Conservation (phyloP, 2,797 vertebrate genomes). For the Scleropages formosus region DNA sequence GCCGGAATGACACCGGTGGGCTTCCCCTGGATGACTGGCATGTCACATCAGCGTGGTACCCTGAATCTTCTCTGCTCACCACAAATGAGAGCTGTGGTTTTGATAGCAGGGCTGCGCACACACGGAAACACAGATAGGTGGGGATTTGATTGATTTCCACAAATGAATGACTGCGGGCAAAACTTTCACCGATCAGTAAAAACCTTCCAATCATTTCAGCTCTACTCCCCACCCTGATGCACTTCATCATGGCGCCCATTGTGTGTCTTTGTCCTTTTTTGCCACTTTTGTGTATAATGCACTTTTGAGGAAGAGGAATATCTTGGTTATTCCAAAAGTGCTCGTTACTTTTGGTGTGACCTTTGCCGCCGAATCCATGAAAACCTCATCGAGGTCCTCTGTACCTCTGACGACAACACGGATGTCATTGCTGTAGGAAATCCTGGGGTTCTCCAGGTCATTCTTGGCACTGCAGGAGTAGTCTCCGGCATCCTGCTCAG, state of each 20-base stretch:
- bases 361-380: background rate
- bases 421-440: slow-evolving; percentile 60
- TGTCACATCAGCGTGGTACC: slow-evolving; percentile 58
- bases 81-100: slow-evolving; percentile 60
- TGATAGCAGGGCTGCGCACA: slow-evolving; percentile 55
- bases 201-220: too few relatives aligned
- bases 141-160: slow-evolving; percentile 1
- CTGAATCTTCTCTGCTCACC: slow-evolving; percentile 48
- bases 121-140: background rate
- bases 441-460: slow-evolving; percentile 41
- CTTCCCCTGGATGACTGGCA: slow-evolving; percentile 62
- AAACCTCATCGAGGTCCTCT: background rate
- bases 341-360: background rate
- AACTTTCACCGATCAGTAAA: background rate
- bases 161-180: background rate
- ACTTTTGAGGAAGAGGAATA: too few relatives aligned
- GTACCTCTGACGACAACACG: slow-evolving; percentile 66
- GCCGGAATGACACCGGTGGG: slow-evolving; percentile 57
- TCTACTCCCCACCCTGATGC: too few relatives aligned
- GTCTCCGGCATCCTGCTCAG: slow-evolving; percentile 53
- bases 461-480: slow-evolving; percentile 65
- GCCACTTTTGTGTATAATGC: too few relatives aligned
- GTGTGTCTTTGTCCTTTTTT: too few relatives aligned
- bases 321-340: background rate
- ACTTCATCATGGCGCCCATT: too few relatives aligned